Percentiles rank a stretch among this genome's conserved stretches.
These are phyloP conservation scores for Thaumetopoea pityocampa DNA, from an alignment of 1,140 invertebrate genomes.

Conservation along the genomic window DNA sequence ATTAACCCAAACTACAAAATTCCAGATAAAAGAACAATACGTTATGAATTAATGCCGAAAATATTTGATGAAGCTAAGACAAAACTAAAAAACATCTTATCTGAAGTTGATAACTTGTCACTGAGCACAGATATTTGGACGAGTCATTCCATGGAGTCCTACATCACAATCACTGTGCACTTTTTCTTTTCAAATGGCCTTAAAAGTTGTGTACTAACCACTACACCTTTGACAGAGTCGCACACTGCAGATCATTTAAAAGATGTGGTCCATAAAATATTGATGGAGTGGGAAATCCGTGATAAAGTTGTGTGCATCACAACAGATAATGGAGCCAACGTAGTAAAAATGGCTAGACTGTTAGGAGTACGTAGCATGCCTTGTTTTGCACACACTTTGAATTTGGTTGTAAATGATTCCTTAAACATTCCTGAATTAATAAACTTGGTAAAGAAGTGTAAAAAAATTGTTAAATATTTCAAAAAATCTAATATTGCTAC, in stretches of 20 bases:
- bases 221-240: background rate
- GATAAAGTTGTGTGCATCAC: slow-evolving; percentile 3
- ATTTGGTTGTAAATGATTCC: slow-evolving; percentile 5
- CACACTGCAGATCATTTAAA: slow-evolving; percentile 4
- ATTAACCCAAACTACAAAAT: slow-evolving; percentile 6
- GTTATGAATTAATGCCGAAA: slow-evolving; percentile 12
- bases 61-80: slow-evolving; percentile 4
- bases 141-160: slow-evolving; percentile 7
- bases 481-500: slow-evolving; percentile 5
- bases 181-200: background rate
- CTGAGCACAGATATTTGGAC: slow-evolving; percentile 7
- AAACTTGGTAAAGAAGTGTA: slow-evolving; percentile 4
- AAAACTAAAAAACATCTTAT: slow-evolving; percentile 3
- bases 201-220: background rate
- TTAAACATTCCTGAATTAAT: slow-evolving; percentile 2
- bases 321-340: slow-evolving; percentile 1
- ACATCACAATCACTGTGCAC: slow-evolving; percentile 10
- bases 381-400: slow-evolving; percentile 2
- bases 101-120: slow-evolving; percentile 11
- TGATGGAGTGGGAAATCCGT: slow-evolving; percentile 3
- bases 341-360: slow-evolving; percentile 1
- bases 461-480: slow-evolving; percentile 5
- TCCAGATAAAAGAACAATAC: slow-evolving; percentile 9
- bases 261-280: background rate
- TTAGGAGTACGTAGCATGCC: background rate